Evolutionary conservation across 1,140 invertebrate genomes (phyloP).

Genomic region (Eriocheir sinensis): DNA sequence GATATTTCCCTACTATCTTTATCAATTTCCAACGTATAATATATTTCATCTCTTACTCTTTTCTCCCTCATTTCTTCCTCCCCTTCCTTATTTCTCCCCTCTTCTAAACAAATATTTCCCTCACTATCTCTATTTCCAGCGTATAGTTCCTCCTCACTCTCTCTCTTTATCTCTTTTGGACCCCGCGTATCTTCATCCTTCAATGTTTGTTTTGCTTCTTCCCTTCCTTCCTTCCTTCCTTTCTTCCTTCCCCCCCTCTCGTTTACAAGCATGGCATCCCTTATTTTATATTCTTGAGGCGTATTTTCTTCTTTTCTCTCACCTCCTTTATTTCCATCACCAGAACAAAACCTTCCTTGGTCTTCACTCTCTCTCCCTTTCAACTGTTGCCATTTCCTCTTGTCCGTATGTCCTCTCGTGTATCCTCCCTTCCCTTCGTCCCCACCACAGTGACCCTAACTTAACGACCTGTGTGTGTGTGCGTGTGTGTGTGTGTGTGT

Average conservation of each 20-base stretch:
- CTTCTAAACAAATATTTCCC: not conserved
- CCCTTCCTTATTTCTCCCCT: conserved; percentile 18
- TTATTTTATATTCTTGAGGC: not conserved
- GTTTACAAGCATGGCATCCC: not conserved
- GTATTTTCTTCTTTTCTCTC: not conserved
- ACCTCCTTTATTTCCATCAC: not conserved
- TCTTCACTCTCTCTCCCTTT: not conserved
- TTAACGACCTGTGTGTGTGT: too few relatives aligned
- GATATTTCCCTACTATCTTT: too few relatives aligned
- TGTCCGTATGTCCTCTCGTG: not conserved
- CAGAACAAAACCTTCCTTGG: not conserved
- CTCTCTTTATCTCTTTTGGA: too few relatives aligned
- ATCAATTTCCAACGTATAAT: too few relatives aligned
- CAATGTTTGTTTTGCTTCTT: not conserved
- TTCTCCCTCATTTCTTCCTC: conserved; percentile 41
- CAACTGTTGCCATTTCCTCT: not conserved
- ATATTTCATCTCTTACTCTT: too few relatives aligned
- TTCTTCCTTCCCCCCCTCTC: not conserved
- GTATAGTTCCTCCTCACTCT: too few relatives aligned
- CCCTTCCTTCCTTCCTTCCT: not conserved
- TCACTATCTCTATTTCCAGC: too few relatives aligned
- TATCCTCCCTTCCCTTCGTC: not conserved
- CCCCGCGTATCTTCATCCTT: too few relatives aligned
- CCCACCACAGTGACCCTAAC: too few relatives aligned
- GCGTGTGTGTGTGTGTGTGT: too few relatives aligned